Base-by-base conservation (phyloP, 2,888 invertebrate species). In the Icerya purchasi region DNA sequence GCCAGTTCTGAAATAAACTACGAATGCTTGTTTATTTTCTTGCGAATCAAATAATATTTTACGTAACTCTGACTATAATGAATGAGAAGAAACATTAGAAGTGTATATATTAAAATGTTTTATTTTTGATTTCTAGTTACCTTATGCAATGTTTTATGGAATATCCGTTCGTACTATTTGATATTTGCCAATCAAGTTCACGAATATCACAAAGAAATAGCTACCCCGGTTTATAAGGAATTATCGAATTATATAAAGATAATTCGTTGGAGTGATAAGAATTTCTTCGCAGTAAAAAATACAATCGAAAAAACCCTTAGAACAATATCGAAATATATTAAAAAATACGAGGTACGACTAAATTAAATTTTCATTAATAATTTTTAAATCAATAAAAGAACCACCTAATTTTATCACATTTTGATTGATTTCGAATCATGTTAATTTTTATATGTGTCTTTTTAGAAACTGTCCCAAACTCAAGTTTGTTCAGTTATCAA, bases 231-330 rank as follows among this genome's bases (percentile, higher is more conserved):
- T 62, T 93, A 94, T 68, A 91, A 89, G 72, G 86, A 91, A 70
- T 71, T 98, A 14, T 84, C 84, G 65, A 93, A 93, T 65, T 91
- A 89, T 69, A 86, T 97, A 1, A 93, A 94, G 72, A 94, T 98
- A 59, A 87, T 87, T 57, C 79, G 89, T 50, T 98, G 96, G 87
- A 83, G 89, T 67, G 96, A 98, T 68, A 79, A 90, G 18, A 96
- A 86, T 68, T 92, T 93, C 70, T 94, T 90, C 82, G 84, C 92
- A 36, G 83, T 97, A 59, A 90, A 87, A 66, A 85, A 86, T 65
- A 85, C 90, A 0, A 83, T 92, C 0, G 83, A 86, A 51, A 90
- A 88, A 68, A 85, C 89, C 0, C 93, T 94, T 69, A 82, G 84
- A 63, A 86, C 83, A 21, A 74, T 96, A 10, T 86, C 87, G 69